Percentiles rank a stretch among this genome's conserved stretches.
Evolutionary conservation across 2,113 vertebrate species (phyloP).

Genomic region (Poeciliopsis turrubarensis): DNA sequence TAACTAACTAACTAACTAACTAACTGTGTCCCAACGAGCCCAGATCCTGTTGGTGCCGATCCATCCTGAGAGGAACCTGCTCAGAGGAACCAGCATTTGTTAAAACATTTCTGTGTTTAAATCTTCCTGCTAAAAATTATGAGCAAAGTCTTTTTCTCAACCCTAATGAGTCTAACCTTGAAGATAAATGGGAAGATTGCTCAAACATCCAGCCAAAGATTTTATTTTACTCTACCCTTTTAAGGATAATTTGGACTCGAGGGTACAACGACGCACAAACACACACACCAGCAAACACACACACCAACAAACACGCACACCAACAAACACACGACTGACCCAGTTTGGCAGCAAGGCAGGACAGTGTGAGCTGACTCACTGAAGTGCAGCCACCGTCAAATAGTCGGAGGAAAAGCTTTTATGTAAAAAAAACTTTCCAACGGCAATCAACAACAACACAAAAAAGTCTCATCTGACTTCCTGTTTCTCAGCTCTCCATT

Average conservation of each 20-base stretch:
- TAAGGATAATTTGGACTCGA: background rate
- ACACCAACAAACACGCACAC: background rate
- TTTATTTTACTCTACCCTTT: too few relatives aligned
- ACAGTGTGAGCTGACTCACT: background rate
- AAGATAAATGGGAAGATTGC: too few relatives aligned
- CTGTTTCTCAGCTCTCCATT: background rate
- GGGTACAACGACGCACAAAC: background rate
- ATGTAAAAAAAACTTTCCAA: background rate
- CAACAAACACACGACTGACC: constrained; percentile 19
- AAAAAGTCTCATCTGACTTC: constrained; percentile 1
- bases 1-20: too few relatives aligned
- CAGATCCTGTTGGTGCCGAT: too few relatives aligned
- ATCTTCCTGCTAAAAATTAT: too few relatives aligned
- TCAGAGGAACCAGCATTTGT: too few relatives aligned
- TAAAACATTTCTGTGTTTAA: too few relatives aligned
- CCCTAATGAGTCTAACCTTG: too few relatives aligned
- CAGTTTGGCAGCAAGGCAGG: constrained; percentile 8
- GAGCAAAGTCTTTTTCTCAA: too few relatives aligned
- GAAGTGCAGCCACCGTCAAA: constrained; percentile 12
- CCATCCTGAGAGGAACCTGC: too few relatives aligned
- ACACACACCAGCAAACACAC: background rate
- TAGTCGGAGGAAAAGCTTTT: constrained; percentile 26
- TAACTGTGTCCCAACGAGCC: too few relatives aligned
- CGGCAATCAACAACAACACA: background rate
- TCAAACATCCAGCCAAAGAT: too few relatives aligned